Base-by-base conservation (phyloP, 2,888 invertebrate species). In the Ellobium chinense region DNA sequence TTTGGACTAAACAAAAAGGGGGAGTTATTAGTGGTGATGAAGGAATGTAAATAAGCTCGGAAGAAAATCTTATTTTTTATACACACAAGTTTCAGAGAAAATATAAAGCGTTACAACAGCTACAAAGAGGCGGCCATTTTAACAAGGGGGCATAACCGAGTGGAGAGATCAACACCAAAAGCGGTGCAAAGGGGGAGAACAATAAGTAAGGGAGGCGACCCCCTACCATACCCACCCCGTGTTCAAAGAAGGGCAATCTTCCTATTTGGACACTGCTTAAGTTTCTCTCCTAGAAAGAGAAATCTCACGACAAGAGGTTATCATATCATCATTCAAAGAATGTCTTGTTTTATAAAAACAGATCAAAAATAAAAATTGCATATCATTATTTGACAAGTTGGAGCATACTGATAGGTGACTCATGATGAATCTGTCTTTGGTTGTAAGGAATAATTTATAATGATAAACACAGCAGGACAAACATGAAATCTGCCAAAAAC, bases 221-320 rank as follows among this genome's bases (percentile, higher is more conserved):
- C 66, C 75, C 80, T 80, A 62, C 62, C 27, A 80, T 80, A 80
- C 80, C 80, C 80, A 80, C 80, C 80, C 80, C 80, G n/a, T 66
- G 80, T 76, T 76, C 76, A 76, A 37, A 54, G 69, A 36, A 72
- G 65, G 72, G 72, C 72, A 72, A 29, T 78, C 70, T 39, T 70
- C 72, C 65, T 78, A 78, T 72, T 21, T 56, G 62, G 65, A 54
- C 70, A 72, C 78, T 24, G 54, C 29, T 70, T 69, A 63, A 69
- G 60, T 70, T 78, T 72, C 54, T 54, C 29, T 63, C 78, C 78
- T 78, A 78, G 31, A 78, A 65, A 56, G 37, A 63, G 65, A 72
- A 72, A 34, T 46, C 72, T 72, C 56, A 56, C 54, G 27, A 65
- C 63, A 78, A 63, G 36, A 63, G 21, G 34, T 60, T 34, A 72